Evolutionary conservation across 2,113 vertebrate genomes (phyloP).

Genomic region (Raja brachyura): DNA sequence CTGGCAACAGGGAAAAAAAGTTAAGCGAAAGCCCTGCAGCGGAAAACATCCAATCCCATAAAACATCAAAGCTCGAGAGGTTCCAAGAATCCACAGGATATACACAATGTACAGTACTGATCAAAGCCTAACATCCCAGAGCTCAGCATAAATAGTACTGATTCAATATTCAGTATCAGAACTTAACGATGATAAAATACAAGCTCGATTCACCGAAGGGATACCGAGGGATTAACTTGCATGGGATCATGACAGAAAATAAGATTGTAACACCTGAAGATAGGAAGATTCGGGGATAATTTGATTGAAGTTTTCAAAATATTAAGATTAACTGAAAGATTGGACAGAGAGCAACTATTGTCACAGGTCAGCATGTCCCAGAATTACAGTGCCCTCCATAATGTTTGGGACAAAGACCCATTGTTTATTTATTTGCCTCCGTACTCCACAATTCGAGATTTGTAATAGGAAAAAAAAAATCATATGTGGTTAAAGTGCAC

Average conservation of each 20-base stretch:
- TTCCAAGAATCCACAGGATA: background rate
- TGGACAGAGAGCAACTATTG: background rate
- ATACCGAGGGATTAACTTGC: background rate
- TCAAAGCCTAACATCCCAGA: background rate
- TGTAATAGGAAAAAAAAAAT: too few species aligned
- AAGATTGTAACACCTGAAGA: background rate
- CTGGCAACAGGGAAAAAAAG: too few species aligned
- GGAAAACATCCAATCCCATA: background rate
- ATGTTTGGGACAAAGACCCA: too few species aligned
- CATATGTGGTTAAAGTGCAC: too few species aligned
- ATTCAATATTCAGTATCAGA: background rate
- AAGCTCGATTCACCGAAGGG: background rate
- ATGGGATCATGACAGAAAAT: background rate
- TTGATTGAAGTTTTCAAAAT: background rate
- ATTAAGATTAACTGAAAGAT: background rate
- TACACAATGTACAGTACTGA: background rate
- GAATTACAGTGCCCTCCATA: too few species aligned
- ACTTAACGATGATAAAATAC: background rate
- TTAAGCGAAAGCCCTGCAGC: too few species aligned
- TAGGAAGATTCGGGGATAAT: background rate
- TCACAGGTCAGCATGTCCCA: background rate
- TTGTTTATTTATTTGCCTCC: too few species aligned
- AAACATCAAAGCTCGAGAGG: background rate
- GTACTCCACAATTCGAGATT: too few species aligned
- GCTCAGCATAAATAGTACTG: background rate